These are phyloP conservation scores for Drymonia ruficornis DNA, from an alignment of 2,888 invertebrate species.

Conservation along the genomic window DNA sequence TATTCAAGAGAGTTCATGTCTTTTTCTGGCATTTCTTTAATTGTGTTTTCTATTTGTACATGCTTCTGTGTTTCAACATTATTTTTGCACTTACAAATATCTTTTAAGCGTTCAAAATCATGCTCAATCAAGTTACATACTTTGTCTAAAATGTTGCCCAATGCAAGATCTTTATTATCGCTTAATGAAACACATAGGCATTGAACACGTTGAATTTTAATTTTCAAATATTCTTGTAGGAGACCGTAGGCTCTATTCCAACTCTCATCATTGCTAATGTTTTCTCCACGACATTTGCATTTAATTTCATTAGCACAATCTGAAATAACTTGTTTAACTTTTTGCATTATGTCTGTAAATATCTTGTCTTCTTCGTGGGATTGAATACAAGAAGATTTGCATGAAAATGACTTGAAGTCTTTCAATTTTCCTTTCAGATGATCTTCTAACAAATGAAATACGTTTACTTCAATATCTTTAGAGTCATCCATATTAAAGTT, in stretches of 20 bases:
- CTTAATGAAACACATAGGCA: conserved; percentile 54
- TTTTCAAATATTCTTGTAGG: conserved; percentile 74
- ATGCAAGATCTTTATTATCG: conserved; percentile 41
- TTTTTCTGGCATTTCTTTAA: conserved; percentile 45
- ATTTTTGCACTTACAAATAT: conserved; percentile 51
- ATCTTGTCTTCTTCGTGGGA: conserved; percentile 60
- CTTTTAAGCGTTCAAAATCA: conserved; percentile 69
- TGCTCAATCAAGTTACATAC: conserved; percentile 67
- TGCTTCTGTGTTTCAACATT: conserved; percentile 8
- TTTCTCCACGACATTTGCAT: conserved; percentile 52
- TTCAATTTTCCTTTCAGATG: conserved; percentile 64
- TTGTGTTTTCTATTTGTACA: conserved; percentile 9
- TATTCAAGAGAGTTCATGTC: conserved; percentile 28
- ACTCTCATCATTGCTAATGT: conserved; percentile 47
- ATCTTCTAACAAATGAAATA: conserved; percentile 67
- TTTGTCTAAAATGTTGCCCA: conserved; percentile 62
- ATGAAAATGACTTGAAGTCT: conserved; percentile 52
- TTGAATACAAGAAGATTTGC: conserved; percentile 52
- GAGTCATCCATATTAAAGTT: conserved; percentile 41
- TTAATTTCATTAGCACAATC: conserved; percentile 53
- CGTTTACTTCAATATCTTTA: conserved; percentile 68
- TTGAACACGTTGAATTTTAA: conserved; percentile 68
- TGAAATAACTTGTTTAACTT: conserved; percentile 65
- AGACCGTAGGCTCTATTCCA: conserved; percentile 72
- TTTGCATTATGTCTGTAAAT: conserved; percentile 55